Conservation (phyloP, 2,797 vertebrate species). For the Premnoplex brunnescens region DNA sequence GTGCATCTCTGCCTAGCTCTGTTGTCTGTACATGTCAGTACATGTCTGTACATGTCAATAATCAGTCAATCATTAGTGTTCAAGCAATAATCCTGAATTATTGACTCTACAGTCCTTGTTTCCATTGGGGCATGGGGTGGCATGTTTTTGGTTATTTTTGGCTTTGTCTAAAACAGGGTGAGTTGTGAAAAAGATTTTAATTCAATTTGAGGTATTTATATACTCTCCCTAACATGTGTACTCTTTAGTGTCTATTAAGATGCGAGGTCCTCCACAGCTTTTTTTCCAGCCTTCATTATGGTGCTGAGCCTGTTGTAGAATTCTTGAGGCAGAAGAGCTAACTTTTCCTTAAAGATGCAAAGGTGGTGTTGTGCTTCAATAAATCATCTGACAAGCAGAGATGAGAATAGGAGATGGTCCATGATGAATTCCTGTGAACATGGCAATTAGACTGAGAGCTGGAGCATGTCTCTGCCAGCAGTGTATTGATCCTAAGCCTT, state of each 20-base stretch:
- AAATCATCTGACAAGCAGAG: background rate
- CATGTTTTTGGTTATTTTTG: background rate
- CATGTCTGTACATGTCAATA: too few species aligned
- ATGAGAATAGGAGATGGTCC: background rate
- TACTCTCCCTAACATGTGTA: background rate
- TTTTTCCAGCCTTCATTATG: background rate
- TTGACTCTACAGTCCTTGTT: background rate
- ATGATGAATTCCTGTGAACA: background rate
- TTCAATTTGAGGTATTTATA: background rate
- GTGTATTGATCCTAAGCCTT: background rate
- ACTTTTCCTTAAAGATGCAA: background rate
- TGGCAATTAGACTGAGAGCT: background rate
- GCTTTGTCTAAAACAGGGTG: background rate
- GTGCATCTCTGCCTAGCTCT: background rate
- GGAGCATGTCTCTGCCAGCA: background rate
- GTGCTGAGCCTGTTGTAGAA: background rate
- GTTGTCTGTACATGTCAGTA: background rate
- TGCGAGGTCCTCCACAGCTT: background rate
- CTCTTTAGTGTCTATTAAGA: background rate
- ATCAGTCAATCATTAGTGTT: background rate
- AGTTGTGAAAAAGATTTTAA: background rate
- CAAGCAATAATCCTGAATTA: background rate
- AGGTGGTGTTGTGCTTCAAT: background rate
- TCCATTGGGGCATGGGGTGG: background rate
- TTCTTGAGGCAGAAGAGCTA: background rate